Evolutionary conservation across 92 coral and sea anemone genomes (phyloP), one percentile per base, ranked within the genome.

Genomic region (Muricea muricata): DNA sequence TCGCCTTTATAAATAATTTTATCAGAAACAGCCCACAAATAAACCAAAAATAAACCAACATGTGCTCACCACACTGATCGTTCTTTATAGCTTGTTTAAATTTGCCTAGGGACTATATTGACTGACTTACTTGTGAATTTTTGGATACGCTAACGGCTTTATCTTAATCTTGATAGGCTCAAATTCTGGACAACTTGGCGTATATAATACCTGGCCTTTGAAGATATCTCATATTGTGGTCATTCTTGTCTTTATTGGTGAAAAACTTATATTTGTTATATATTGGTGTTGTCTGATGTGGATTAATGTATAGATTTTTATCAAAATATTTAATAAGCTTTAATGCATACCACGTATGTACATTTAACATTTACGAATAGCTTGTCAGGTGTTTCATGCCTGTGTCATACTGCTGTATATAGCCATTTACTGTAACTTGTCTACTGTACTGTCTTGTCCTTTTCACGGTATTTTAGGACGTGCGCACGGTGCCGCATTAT

Each of bases 151-250:
- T 45, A 17, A 45, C 15, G 15, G 14, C 50, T 45, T 45, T 45
- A 21, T 20, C 30, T 0, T 30, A 10, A 8, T 63, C 39, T 63
- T 63, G 70, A 29, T 87, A 95, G 99, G 85, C 86, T 29, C 90
- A 90, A 72, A 90, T 93, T 25, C 79, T 93, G 75, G 99, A 96
- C 67, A 91, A 96, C 41, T 76, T 96, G 39, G 99, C 99, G 1
- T 92, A 96, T 61, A 80, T 94, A 58, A 96, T 96, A 97, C 99
- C 99, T 55, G 99, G 99, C 48, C 93, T 96, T 60, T 95, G 90
- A 58, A 66, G 70, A 29, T 23, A 55, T 25, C 6, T 32, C 4
- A 5, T n/a, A n/a, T n/a, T n/a, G n/a, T n/a, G n/a, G n/a, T n/a
- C n/a, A n/a, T n/a, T n/a, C n/a, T n/a, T n/a, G n/a, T n/a, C n/a